Base-by-base conservation (phyloP, 2,113 vertebrate species). In the Terrapene triunguis region DNA sequence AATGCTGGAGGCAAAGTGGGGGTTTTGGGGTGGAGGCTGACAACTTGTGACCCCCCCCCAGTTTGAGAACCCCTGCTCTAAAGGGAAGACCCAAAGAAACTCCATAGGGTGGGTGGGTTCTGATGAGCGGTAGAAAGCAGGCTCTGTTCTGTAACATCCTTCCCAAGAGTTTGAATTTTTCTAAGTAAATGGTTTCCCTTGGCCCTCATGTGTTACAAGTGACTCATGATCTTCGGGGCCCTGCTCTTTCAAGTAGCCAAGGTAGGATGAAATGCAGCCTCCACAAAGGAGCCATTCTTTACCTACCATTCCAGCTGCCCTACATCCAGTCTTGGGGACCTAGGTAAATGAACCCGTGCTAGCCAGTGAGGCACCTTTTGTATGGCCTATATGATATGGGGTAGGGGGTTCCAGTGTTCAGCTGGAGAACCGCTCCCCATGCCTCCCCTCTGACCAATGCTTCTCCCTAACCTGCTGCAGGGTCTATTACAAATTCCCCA, bases 31-130 rank as follows among this genome's bases (percentile, higher is more conserved):
- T 50, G 50, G 50, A 50, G 50, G 50, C 13, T 50, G 50, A 5
- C 50, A 50, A 13, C 50, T 50, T 11, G 12, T 50, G 48, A 50
- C 48, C 12, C 11, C 48, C 48, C 14, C 50, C 13, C 50, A 14
- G 50, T 50, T 50, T 50, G 50, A 50, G 50, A 50, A 50, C 50
- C 50, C 50, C 13, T 14, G 14, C 79, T 54, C 5, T 0, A 29
- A 29, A 0, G 0, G 51, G 35, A 62, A 21, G 53, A 22, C 38
- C 48, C 4, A 16, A 19, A 0, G 5, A 24, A 10, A 25, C 19
- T 69, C 35, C 62, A 4, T 4, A n/a, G n/a, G 19, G n/a, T 5
- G n/a, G 17, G 16, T 38, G n/a, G 27, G 57, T 62, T 62, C 16
- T 21, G 65, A 38, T 22, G 19, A 38, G 19, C 1, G 1, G 19